Percentiles rank a stretch among this genome's conserved stretches.
Conservation (phyloP, 2,113 vertebrate species). For the Tursiops truncatus region DNA sequence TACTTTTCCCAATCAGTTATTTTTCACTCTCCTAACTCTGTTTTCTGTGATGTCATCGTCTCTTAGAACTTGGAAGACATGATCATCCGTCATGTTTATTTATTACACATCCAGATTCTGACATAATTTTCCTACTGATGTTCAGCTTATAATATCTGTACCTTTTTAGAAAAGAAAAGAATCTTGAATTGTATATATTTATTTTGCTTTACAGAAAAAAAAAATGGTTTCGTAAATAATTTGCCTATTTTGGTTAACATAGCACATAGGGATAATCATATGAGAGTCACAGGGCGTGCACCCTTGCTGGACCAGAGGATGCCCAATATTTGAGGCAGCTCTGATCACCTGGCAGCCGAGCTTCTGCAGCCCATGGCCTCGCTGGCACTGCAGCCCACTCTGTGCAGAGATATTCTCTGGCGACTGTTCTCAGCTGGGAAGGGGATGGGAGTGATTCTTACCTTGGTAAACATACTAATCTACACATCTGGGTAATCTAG, state of each 20-base stretch:
- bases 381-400: background rate
- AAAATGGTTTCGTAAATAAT: constrained; percentile 75
- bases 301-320: background rate
- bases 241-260: constrained; percentile 78
- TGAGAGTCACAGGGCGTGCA: accelerated
- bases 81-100: constrained; percentile 33
- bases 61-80: constrained; percentile 64
- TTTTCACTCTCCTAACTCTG: constrained; percentile 47
- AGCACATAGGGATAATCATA: constrained; percentile 66
- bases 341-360: background rate
- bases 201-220: constrained; percentile 75
- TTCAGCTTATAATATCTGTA: constrained; percentile 46
- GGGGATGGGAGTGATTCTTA: background rate
- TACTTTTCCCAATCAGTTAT: constrained; percentile 49
- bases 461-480: background rate
- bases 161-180: constrained; percentile 76
- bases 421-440: background rate
- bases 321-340: constrained; percentile 43
- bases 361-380: background rate
- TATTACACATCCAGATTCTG: constrained; percentile 55
- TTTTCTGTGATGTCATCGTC: constrained; percentile 48
- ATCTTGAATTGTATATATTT: constrained; percentile 74
- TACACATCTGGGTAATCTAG: background rate
- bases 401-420: background rate
- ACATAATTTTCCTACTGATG: constrained; percentile 65